These are phyloP conservation scores for Andrena haemorrhoa DNA, from an alignment of 2,888 invertebrate species.

Conservation along the genomic window DNA sequence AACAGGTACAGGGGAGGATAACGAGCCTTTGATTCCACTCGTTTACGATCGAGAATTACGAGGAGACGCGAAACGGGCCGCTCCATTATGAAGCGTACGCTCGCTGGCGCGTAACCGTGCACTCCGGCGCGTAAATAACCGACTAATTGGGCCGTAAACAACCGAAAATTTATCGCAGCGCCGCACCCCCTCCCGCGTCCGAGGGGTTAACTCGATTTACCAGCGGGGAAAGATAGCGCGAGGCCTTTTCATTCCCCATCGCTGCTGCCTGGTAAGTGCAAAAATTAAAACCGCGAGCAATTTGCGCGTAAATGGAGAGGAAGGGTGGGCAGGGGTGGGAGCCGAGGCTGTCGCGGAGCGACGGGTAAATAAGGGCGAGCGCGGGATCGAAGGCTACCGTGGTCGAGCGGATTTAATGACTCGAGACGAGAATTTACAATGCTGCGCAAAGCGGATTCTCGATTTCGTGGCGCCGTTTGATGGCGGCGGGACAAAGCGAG, in stretches of 20 bases:
- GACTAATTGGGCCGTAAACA: conserved; percentile 28
- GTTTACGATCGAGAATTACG: conserved; percentile 19
- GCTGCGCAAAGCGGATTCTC: conserved; percentile 1
- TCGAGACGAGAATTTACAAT: conserved; percentile 21
- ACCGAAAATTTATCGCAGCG: conserved; percentile 18
- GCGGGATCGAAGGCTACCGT: conserved; percentile 2
- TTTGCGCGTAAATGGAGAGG: conserved; percentile 1
- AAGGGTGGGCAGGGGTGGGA: not conserved
- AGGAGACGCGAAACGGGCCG: not conserved
- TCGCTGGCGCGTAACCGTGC: not conserved
- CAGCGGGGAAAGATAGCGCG: not conserved
- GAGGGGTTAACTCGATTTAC: conserved; percentile 7
- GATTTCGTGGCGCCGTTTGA: not conserved
- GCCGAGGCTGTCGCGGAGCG: not conserved
- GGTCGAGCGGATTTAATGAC: conserved; percentile 17
- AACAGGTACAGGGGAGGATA: not conserved
- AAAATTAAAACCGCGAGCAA: conserved; percentile 7
- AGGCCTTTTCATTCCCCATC: not conserved
- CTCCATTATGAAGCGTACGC: conserved; percentile 7
- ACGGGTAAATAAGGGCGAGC: conserved; percentile 2
- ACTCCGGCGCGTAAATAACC: conserved; percentile 4
- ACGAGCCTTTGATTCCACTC: conserved; percentile 13
- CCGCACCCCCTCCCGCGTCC: not conserved
- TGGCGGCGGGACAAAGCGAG: not conserved
- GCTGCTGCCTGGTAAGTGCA: not conserved